phyloP scores from a whole-genome alignment of 2,888 invertebrate species.

The Parasteatoda lunata region DNA sequence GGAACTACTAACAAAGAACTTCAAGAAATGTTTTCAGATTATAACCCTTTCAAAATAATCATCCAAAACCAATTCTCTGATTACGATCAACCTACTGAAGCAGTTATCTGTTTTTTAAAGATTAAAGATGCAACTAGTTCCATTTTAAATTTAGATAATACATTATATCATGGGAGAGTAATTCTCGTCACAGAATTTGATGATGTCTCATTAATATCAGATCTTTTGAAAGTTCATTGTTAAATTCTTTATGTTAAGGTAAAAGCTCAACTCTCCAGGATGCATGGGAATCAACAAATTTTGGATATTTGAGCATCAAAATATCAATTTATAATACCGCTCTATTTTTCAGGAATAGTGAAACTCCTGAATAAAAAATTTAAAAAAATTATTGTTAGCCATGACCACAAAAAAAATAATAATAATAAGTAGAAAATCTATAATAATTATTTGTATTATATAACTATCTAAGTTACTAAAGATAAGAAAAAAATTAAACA shows the following conservation, averaged over 20 bases:
- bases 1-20: slow-evolving; percentile 9
- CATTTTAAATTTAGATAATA: slow-evolving; percentile 55
- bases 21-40: slow-evolving; percentile 42
- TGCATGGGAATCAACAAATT: no score
- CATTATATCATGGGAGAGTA: slow-evolving; percentile 16
- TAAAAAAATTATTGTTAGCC: no score
- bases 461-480: no score
- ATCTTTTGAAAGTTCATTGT: not conserved
- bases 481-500: no score
- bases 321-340: no score
- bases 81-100: slow-evolving; percentile 36
- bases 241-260: not conserved
- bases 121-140: slow-evolving; percentile 33
- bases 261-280: no score
- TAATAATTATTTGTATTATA: no score
- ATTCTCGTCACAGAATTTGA: slow-evolving; percentile 38
- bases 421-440: no score
- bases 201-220: slow-evolving; percentile 20
- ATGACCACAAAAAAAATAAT: no score
- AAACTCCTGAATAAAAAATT: no score
- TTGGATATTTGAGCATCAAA: no score
- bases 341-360: no score
- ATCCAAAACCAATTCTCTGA: slow-evolving; percentile 29
- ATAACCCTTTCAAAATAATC: slow-evolving; percentile 24
- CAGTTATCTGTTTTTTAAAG: slow-evolving; percentile 27